Conservation (phyloP, 2,113 vertebrate genomes). For the Scytalopus superciliaris region DNA sequence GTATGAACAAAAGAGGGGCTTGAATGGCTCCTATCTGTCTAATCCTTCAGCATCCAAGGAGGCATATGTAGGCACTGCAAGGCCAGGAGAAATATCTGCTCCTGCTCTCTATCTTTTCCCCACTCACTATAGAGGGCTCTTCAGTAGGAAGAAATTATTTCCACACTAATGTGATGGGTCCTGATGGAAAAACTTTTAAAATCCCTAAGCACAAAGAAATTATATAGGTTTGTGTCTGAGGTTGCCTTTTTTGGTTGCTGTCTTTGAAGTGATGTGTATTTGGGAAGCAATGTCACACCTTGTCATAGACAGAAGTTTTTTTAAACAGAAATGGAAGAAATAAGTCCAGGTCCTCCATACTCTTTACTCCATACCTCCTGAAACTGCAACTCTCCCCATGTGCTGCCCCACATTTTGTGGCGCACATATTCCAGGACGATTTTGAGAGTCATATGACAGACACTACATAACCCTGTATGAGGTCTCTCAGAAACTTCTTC, state of each 20-base stretch:
- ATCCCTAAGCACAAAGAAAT: not conserved
- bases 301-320: not conserved
- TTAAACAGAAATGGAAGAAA: not conserved
- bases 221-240: not conserved
- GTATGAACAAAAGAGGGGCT: not conserved
- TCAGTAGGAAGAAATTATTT: not conserved
- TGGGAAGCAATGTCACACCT: not conserved
- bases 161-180: not conserved
- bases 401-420: not conserved
- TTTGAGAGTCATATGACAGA: not conserved
- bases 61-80: not conserved
- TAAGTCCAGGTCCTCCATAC: not conserved
- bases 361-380: not conserved
- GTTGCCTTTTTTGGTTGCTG: not conserved
- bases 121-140: not conserved
- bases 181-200: not conserved
- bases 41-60: not conserved
- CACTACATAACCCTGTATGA: not conserved
- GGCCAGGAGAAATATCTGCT: not conserved
- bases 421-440: not conserved
- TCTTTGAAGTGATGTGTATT: not conserved
- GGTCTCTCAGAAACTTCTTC: not conserved
- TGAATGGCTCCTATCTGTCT: not conserved
- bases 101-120: not conserved
- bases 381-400: fast-evolving